Evolutionary conservation across 2,113 vertebrate species (phyloP).

Genomic region (Neogobius melanostomus): DNA sequence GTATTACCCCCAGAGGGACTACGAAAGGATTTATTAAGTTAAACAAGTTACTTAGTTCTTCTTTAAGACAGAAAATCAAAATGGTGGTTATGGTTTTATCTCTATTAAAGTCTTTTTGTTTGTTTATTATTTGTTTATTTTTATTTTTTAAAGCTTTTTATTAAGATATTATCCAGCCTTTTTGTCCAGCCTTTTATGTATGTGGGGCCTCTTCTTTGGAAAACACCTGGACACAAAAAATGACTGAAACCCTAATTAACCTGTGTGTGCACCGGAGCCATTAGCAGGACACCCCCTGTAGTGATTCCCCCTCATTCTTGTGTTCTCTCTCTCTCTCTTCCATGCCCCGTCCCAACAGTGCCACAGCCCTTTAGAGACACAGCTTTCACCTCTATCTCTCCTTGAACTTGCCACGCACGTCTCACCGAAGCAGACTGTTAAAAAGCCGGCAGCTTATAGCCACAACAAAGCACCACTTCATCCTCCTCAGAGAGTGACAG

Average conservation of each 20-base stretch:
- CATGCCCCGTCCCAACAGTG: background rate
- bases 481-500: constrained; percentile 45
- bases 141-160: too few species aligned
- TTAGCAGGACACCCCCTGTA: background rate
- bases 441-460: constrained; percentile 39
- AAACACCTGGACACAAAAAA: background rate
- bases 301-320: background rate
- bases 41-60: too few species aligned
- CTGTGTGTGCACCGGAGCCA: background rate
- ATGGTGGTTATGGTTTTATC: too few species aligned
- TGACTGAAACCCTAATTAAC: background rate
- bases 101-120: too few species aligned
- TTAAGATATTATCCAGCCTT: background rate
- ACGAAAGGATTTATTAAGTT: too few species aligned
- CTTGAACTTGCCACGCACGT: constrained; percentile 51
- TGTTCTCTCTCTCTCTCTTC: constrained; percentile 8
- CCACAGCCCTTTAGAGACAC: constrained; percentile 50
- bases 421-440: constrained; percentile 21
- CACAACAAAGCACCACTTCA: constrained; percentile 51
- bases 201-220: background rate
- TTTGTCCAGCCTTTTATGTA: background rate
- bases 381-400: constrained; percentile 72
- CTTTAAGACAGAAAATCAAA: too few species aligned
- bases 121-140: background rate
- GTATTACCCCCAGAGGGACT: too few species aligned